A percentile compares a stretch with the other conserved stretches of the same genome.
phyloP scores from a whole-genome alignment of 1,140 invertebrate species.

The Drosophila kanapiae region DNA sequence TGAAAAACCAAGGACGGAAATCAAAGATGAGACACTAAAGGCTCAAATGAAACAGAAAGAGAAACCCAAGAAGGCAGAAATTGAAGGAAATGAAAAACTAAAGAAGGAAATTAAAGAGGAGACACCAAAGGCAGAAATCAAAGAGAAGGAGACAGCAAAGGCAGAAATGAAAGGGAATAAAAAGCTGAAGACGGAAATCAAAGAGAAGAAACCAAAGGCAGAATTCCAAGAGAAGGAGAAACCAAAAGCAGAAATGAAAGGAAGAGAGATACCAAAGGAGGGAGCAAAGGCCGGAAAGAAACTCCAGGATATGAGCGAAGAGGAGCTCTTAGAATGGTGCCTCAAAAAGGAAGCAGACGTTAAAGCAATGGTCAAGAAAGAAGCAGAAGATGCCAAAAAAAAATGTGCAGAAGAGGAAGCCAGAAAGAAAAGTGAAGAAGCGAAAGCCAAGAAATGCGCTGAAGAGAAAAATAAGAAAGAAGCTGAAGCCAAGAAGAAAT shows the following conservation, averaged over 20 bases:
- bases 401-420: not conserved
- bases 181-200: not conserved
- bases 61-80: constrained; percentile 6
- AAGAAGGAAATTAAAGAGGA: not conserved
- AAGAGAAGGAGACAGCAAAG: not conserved
- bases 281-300: not conserved
- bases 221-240: not conserved
- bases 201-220: not conserved
- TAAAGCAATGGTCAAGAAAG: constrained; percentile 8
- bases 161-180: not conserved
- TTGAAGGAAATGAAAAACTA: not conserved
- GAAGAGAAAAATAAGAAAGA: not conserved
- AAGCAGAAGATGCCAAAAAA: constrained; percentile 1
- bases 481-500: not conserved
- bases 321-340: constrained; percentile 12
- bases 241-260: not conserved
- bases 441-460: not conserved
- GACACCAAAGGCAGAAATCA: not conserved
- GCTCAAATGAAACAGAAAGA: too few species aligned
- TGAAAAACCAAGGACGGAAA: too few species aligned
- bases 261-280: not conserved
- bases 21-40: too few species aligned
- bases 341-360: constrained; percentile 5
- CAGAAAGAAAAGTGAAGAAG: not conserved
- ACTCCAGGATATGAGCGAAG: constrained; percentile 7